Base-by-base conservation (phyloP, 2,113 vertebrate species). In the Buteo buteo region DNA sequence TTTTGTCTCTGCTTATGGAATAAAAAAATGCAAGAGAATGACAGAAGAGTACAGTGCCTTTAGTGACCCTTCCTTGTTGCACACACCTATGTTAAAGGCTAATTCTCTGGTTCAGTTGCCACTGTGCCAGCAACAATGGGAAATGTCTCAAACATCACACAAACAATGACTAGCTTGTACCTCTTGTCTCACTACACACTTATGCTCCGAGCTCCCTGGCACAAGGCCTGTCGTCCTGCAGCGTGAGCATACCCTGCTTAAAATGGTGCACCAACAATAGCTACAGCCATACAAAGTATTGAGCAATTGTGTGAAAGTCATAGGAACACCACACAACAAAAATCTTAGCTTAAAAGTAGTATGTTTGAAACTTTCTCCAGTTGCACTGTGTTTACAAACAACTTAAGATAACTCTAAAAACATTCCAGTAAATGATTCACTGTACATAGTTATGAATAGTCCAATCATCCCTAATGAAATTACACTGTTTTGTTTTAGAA, bases 131-230 rank as follows among this genome's bases (percentile, higher is more conserved):
- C 26, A 65, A 49, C 3, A 10, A 81, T 4, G 2, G 7, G 25
- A 78, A 81, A 67, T 16, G 42, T n/a, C 32, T 52, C 57, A 47
- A 22, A 80, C 2, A 19, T n/a, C 7, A 20, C 3, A 7, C 38
- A 85, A 86, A 44, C 0, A 1, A 16, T 9, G 5, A 66, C 49
- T 1, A 2, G 13, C 20, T 71, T 57, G 11, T 6, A 71, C 4
- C 2, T 64, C 21, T 38, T 38, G 6, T 72, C 65, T 82, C 42
- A 34, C 6, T n/a, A 9, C 3, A 7, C 1, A 3, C 17, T 84
- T 42, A 29, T 0, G 1, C 10, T 22, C 17, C 0, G 1, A 57
- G 12, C 2, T 66, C 11, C 13, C 32, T 12, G 13, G 18, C 19
- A 31, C 24, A 31, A 28, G 5, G 8, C 9, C 12, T 76, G 21